Evolutionary conservation across 2,888 invertebrate species (phyloP).

Genomic region (Azorinus chamasolen): DNA sequence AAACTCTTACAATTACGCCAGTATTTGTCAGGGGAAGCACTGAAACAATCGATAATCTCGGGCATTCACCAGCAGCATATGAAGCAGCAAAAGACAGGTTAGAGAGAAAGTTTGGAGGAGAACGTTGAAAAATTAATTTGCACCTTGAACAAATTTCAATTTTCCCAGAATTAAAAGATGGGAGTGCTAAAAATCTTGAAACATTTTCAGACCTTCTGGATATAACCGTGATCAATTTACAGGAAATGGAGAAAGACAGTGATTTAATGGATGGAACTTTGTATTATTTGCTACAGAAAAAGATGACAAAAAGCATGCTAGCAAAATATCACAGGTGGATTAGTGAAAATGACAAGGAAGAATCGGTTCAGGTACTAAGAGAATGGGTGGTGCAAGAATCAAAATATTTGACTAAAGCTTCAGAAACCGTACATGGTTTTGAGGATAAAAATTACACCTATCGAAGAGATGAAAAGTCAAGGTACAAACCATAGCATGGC

Average conservation of each 20-base stretch:
- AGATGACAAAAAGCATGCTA: conserved; percentile 37
- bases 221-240: too few species aligned
- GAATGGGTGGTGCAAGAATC: conserved; percentile 18
- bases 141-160: too few species aligned
- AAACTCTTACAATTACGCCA: too few species aligned
- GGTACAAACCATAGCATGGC: not conserved
- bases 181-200: too few species aligned
- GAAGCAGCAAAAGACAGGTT: too few species aligned
- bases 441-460: not conserved
- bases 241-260: not conserved
- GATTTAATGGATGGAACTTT: conserved; percentile 3
- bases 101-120: too few species aligned
- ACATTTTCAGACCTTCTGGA: too few species aligned
- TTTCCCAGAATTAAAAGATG: too few species aligned
- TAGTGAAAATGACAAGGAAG: conserved; percentile 20
- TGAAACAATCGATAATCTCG: too few species aligned
- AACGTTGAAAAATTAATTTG: too few species aligned
- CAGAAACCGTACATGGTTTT: conserved; percentile 28
- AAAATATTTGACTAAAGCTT: conserved; percentile 18
- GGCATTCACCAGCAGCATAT: too few species aligned
- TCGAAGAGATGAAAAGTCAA: not conserved
- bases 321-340: conserved; percentile 35
- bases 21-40: too few species aligned
- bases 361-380: conserved; percentile 7
- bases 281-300: conserved; percentile 1